Conservation (phyloP, 2,888 invertebrate genomes). For the Drosophila barbarae region DNA sequence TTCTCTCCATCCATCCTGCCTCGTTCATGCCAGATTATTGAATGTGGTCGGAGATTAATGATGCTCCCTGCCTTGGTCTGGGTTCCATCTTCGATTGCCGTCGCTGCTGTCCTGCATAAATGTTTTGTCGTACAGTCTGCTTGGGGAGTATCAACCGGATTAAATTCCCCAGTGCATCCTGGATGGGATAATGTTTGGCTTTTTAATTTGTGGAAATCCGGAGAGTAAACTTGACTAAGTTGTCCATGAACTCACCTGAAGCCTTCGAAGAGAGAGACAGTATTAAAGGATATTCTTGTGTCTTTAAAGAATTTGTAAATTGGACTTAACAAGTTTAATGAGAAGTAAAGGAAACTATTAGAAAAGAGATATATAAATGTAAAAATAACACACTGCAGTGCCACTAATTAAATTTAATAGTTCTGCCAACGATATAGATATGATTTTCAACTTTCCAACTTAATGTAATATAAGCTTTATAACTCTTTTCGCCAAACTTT, state of each 20-base stretch:
- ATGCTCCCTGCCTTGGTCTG: constrained; percentile 45
- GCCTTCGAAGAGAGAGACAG: not conserved
- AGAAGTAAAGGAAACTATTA: too few relatives aligned
- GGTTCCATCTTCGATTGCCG: constrained; percentile 18
- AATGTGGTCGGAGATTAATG: constrained; percentile 76
- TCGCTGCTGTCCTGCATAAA: constrained; percentile 11
- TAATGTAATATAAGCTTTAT: constrained; percentile 1
- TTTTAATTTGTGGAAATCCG: constrained; percentile 20
- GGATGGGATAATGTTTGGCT: constrained; percentile 12
- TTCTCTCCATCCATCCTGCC: constrained; percentile 1
- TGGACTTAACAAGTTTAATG: too few relatives aligned
- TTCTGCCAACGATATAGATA: not conserved
- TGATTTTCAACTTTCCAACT: constrained; percentile 4
- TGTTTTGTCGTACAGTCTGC: constrained; percentile 25
- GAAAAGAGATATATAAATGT: not conserved
- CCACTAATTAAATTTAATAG: constrained; percentile 4
- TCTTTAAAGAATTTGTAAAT: not conserved
- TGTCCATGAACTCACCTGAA: not conserved
- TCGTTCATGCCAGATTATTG: constrained; percentile 67
- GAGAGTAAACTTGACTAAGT: constrained; percentile 11
- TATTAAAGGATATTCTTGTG: constrained; percentile 1
- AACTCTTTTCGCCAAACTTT: constrained; percentile 8
- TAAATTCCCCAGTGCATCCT: constrained; percentile 13
- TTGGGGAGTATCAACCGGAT: constrained; percentile 21
- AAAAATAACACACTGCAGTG: not conserved